Evolutionary conservation across 1,140 invertebrate genomes (phyloP).

Genomic region (Grapholita molesta): DNA sequence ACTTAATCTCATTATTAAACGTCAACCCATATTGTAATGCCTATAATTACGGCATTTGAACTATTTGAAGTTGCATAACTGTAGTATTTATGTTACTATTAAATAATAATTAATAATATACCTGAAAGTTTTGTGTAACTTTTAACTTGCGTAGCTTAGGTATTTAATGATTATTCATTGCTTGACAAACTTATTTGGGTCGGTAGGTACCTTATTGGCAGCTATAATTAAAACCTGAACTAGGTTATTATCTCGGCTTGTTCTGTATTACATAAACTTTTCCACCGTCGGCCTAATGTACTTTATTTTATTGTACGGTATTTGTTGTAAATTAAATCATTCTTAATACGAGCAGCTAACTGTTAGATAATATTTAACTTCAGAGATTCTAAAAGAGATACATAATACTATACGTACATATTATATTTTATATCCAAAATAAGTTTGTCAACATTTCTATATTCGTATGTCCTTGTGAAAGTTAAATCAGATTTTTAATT

Average conservation of each 20-base stretch:
- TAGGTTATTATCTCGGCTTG: too few relatives aligned
- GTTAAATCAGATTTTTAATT: constrained; percentile 2
- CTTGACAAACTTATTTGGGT: constrained; percentile 41
- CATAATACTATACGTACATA: background rate
- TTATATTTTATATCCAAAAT: constrained; percentile 14
- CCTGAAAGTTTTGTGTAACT: constrained; percentile 41
- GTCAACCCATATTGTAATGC: constrained; percentile 23
- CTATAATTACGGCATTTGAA: constrained; percentile 23
- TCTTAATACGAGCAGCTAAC: too few relatives aligned
- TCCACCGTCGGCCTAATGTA: background rate
- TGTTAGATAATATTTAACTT: background rate
- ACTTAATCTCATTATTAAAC: constrained; percentile 41
- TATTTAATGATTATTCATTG: constrained; percentile 36
- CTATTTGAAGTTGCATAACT: constrained; percentile 22
- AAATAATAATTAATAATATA: constrained; percentile 33
- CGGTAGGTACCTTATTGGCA: background rate
- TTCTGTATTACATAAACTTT: background rate
- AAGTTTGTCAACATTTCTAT: constrained; percentile 37
- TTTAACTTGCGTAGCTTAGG: constrained; percentile 45
- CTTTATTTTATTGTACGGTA: too few relatives aligned
- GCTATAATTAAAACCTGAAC: too few relatives aligned
- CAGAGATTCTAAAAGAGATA: background rate
- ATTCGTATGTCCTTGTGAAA: background rate
- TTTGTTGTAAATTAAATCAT: too few relatives aligned
- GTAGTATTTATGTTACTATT: constrained; percentile 44